Evolutionary conservation across 2,797 vertebrate species (phyloP), one percentile per base, ranked within the genome.

Genomic region (Pitangus sulphuratus): DNA sequence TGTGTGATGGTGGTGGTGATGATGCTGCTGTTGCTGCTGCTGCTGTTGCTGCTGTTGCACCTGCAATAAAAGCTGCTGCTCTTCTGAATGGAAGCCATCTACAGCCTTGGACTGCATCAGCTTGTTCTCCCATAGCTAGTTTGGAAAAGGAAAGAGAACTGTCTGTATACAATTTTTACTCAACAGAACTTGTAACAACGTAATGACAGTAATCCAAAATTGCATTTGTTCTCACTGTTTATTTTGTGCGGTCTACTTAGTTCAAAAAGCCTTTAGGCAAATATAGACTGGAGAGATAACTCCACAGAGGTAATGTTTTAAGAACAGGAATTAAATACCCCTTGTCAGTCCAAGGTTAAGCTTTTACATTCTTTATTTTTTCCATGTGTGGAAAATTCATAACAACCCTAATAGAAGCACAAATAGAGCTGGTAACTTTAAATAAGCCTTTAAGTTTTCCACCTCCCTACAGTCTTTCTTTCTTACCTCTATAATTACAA

Each of bases 71-170:
- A 98, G 98, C 68, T 98, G 98, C 97, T 99, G 99, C 94, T 99
- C 99, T 95, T 99, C 99, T 3, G 99, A 99, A 92, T 99, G 99
- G 98, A 99, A 99, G 89, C 99, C 99, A 96, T 99, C 99, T 96
- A 99, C 99, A 37, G 99, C 99, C 97, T 99, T 99, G 17, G 99
- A 99, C 97, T 99, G 99, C 98, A 99, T 98, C 96, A 99, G 98
- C 89, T 99, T 99, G 98, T 98, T 99, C 97, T 99, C 99, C 99
- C 99, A 99, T 56, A 99, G 98, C 99, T 99, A 94, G 53, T 94
- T 83, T 93, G 91, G 96, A 85, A 96, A 96, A 86, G 71, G 62
- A 91, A 90, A 93, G 15, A 77, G 42, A 72, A 74, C 69, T 35
- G 53, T 56, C n/a, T n/a, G 35, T 62, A 40, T 80, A 39, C 1